A percentile compares a stretch with the other conserved stretches of the same genome.
Evolutionary conservation across 1,140 invertebrate genomes (phyloP).

Genomic region (Odontomachus brunneus): DNA sequence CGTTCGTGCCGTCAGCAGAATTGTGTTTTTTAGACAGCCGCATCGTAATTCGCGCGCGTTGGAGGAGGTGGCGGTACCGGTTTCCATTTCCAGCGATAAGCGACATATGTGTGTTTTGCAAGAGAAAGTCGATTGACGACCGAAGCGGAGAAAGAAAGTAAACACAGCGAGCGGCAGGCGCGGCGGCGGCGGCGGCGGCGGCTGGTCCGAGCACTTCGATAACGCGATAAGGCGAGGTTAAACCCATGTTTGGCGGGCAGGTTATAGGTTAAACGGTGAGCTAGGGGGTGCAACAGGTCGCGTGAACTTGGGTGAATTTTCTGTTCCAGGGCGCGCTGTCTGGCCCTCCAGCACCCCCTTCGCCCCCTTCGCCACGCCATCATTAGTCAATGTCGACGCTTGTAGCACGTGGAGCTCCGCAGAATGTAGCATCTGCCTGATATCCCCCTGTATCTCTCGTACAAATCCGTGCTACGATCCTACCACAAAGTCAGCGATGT

Average conservation of each 20-base stretch:
- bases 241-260: slow-evolving; percentile 85
- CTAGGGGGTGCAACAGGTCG: slow-evolving; percentile 86
- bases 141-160: slow-evolving; percentile 39
- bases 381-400: slow-evolving; percentile 86
- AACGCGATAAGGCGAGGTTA: slow-evolving; percentile 86
- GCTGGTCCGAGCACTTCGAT: slow-evolving; percentile 80
- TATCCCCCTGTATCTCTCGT: slow-evolving; percentile 79
- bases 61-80: background rate
- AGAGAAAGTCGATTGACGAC: slow-evolving; percentile 31
- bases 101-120: background rate
- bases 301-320: slow-evolving; percentile 86
- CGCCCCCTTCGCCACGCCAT: slow-evolving; percentile 81
- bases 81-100: background rate
- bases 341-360: slow-evolving; percentile 76
- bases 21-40: too few species aligned
- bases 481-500: slow-evolving; percentile 57
- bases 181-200: slow-evolving; percentile 1
- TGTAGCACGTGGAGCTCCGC: slow-evolving; percentile 80
- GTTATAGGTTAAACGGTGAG: slow-evolving; percentile 86
- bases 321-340: slow-evolving; percentile 83
- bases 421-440: slow-evolving; percentile 83
- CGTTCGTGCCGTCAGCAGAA: too few species aligned
- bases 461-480: slow-evolving; percentile 72
- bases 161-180: slow-evolving; percentile 42
- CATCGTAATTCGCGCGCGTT: background rate